Evolutionary conservation across 2,797 vertebrate species (phyloP), one percentile per base, ranked within the genome.

Genomic region (Meda fulgida): DNA sequence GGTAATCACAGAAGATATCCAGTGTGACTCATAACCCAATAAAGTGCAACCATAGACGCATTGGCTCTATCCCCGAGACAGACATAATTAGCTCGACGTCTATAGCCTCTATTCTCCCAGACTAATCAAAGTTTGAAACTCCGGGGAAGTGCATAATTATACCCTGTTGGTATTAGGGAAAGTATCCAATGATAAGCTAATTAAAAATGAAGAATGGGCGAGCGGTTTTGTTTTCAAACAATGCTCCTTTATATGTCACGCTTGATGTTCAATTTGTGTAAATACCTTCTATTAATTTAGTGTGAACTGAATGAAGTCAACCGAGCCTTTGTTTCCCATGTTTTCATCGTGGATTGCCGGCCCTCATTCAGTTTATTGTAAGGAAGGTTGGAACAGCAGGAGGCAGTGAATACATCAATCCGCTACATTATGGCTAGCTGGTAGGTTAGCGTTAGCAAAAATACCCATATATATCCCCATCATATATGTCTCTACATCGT

Each of bases 131-230:
- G 67, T 71, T 86, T 83, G 31, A 79, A 58, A 51, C 67, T 88
- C 76, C 34, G 29, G 81, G 71, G 77, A 72, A 85, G 84, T 80
- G 78, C 65, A 85, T 89, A 89, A 87, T 89, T 89, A 69, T 81
- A 84, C 85, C 80, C 84, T 85, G 55, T 55, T 89, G 71, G 88
- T 83, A 83, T 87, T 83, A 85, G 76, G 55, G 70, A 83, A 87
- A 80, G 80, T 78, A 72, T 89, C 76, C 76, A 78, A 78, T 85
- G 81, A 87, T 89, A 85, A 85, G 84, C 88, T 84, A 87, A 89
- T 89, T 87, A 89, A 85, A 82, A 89, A 69, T 84, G 66, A 80
- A 70, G 71, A 87, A 87, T 84, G 81, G 65, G 7, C 73, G 78
- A 72, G 21, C 67, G 60, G 55, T 80, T 80, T 87, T 81, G 78